Conservation (phyloP, 1,140 invertebrate species). For the Melitaea cinxia region DNA sequence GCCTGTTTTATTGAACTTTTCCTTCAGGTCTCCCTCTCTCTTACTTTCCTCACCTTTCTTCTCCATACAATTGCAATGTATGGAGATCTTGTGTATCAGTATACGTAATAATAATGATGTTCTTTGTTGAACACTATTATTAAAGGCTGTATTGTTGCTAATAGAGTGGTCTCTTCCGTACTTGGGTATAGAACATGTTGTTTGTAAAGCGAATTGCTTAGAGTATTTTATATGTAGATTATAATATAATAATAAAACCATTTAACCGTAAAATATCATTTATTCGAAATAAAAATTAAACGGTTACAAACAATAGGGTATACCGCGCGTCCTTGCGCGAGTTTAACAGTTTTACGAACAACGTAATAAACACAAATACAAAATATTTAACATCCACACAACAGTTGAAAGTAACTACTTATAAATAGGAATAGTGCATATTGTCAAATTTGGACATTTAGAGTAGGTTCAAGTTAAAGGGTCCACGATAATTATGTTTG, state of each 20-base stretch:
- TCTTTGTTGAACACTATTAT: too few species aligned
- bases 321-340: constrained; percentile 17
- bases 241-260: constrained; percentile 31
- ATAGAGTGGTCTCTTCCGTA: too few species aligned
- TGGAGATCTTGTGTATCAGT: too few species aligned
- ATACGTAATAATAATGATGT: too few species aligned
- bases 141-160: too few species aligned
- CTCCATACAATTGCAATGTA: too few species aligned
- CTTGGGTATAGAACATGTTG: too few species aligned
- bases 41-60: too few species aligned
- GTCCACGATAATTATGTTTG: constrained; percentile 3
- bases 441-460: constrained; percentile 54
- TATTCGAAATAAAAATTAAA: constrained; percentile 47
- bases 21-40: background rate
- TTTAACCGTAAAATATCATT: constrained; percentile 60
- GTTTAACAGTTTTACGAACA: constrained; percentile 20
- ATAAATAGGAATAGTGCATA: constrained; percentile 57
- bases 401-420: constrained; percentile 39
- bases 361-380: constrained; percentile 21
- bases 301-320: constrained; percentile 34
- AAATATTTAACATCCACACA: constrained; percentile 12
- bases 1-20: constrained; percentile 32
- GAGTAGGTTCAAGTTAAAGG: constrained; percentile 16
- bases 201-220: too few species aligned
- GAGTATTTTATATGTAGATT: too few species aligned